Evolutionary conservation across 64 coral and sea anemone genomes (phyloP), one percentile per base, ranked within the genome.

Genomic region (Pocillopora damicornis): DNA sequence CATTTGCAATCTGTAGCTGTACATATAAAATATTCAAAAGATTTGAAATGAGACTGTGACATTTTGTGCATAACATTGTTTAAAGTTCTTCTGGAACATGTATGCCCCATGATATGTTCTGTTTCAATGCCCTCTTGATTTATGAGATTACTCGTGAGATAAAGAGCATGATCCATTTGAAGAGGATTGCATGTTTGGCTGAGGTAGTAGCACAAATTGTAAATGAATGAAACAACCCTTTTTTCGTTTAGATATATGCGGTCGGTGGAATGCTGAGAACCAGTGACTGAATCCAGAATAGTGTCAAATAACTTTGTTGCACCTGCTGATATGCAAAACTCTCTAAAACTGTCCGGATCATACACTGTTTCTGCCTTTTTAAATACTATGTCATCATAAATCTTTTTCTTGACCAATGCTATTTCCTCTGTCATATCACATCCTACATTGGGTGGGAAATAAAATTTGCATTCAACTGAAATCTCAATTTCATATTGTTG

Each of bases 91-190:
- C 86, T 67, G 8, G 73, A 64, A 65, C 86, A 91, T 14, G 86
- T 26, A 5, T 82, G 61, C 30, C 88, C 68, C 69, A 90, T 65
- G 36, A 61, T 82, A n/a, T 83, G 60, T 63, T 90, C 11, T 5
- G 93, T 91, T 15, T 91, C 89, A 20, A 89, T 76, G 0, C 89
- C 89, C 34, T 95, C 93, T 88, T 95, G 86, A 84, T 87, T 95
- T 14, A 91, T 73, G 35, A 60, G 20, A 37, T 11, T 76, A 35
- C 61, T 76, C 58, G 61, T 63, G 22, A 83, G 62, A n/a, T 58
- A 83, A 20, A 93, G 1, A 9, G 77, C 67, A 36, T 88, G 86
- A 57, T 88, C 91, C 67, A 60, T 68, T 59, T 82, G 86, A 34
- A 93, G 73, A 2, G 22, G n/a, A 88, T 93, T 88, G 59, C 91